phyloP scores from a whole-genome alignment of 2,113 vertebrate genomes.

The Phycodurus eques region DNA sequence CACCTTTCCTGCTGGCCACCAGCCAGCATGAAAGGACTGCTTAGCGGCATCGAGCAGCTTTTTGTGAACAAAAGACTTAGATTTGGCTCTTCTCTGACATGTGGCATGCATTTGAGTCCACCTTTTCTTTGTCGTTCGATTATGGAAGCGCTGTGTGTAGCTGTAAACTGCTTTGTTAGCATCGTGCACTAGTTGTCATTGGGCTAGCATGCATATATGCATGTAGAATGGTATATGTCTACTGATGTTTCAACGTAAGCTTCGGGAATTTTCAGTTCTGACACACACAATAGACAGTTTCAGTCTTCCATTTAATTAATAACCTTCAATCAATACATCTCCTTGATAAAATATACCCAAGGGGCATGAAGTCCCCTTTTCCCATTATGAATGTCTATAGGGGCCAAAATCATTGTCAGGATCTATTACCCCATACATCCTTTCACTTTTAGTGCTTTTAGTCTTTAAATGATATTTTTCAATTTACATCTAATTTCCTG shows the following conservation, averaged over 20 bases:
- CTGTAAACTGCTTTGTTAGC: no score
- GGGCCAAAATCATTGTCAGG: constrained; percentile 22
- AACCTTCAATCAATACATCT: neutral
- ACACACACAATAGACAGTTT: constrained; percentile 9
- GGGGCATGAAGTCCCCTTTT: neutral
- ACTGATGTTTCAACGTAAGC: neutral
- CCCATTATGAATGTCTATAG: constrained; percentile 7
- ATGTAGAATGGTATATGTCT: no score
- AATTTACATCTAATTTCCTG: constrained; percentile 35
- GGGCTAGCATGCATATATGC: no score
- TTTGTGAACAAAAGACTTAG: no score
- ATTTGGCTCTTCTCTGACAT: no score
- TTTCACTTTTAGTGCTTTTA: constrained; percentile 16
- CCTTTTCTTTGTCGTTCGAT: no score
- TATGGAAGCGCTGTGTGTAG: no score
- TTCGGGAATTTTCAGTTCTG: neutral
- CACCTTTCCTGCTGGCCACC: no score
- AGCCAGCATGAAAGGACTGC: no score
- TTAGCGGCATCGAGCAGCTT: no score
- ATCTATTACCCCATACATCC: constrained; percentile 27
- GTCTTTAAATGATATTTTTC: constrained; percentile 37
- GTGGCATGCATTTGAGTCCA: no score
- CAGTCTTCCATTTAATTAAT: constrained; percentile 16
- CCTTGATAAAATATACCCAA: neutral
- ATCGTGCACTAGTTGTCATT: no score